Base-by-base conservation (phyloP, 1,140 invertebrate genomes). In the Paraescarpia echinospica region DNA sequence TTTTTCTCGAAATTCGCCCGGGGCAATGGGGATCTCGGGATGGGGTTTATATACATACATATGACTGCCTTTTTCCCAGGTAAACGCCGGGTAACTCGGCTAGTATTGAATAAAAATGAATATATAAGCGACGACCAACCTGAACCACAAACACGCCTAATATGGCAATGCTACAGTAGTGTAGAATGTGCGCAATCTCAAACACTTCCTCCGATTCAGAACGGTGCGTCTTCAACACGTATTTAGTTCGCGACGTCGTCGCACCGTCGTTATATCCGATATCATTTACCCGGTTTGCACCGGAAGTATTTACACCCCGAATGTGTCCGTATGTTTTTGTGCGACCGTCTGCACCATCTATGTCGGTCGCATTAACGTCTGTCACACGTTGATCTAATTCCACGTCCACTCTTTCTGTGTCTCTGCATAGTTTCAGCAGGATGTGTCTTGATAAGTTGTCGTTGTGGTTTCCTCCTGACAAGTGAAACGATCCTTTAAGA, bases 161-260 rank as follows among this genome's bases (percentile, higher is more conserved):
- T 33, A 93, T 93, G 31, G 91, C 91, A 22, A 93, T 93, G 31
- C 93, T 91, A 35, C 92, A 48, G 34, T 93, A 93, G 89, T 93
- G 93, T 33, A 93, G 41, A n/a, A 92, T 93, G 91, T 93, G 93
- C 33, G 93, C 93, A n/a, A 93, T 92, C 48, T 92, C 89, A 35
- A 93, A 91, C 51, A 93, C 89, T 1, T 35, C 89, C 31, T 92
- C 91, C n/a, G 93, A 59, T 18, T 93, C 77, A 31, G 90, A 77
- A 31, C 59, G 9, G 59, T 77, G 59, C 0, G 12, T 31, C 22
- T 77, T 77, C 18, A 77, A 18, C 18, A 77, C 59, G 22, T 77
- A 77, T 77, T 77, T 77, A 31, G 59, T 77, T 77, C 59, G 59
- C 59, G 22, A 77, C 59, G 59, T 77, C 59, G 59, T 77, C 59